A percentile compares a stretch with the other conserved stretches of the same genome.
Conservation (phyloP, 2,888 invertebrate species). For the Nemotelus nigrinus region DNA sequence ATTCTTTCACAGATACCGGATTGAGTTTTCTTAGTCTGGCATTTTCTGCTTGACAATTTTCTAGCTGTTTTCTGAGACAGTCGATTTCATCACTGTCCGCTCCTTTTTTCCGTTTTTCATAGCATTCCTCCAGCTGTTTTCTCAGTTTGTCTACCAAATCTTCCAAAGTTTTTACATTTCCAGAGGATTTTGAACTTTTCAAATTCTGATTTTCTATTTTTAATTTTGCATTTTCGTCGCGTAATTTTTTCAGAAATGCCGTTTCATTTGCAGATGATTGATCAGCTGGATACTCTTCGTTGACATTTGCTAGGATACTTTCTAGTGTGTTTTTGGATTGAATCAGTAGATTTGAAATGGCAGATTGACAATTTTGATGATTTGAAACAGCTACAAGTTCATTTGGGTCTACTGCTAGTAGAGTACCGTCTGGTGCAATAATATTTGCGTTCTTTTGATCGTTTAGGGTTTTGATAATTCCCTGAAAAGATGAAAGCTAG, state of each 20-base stretch:
- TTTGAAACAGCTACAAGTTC: background rate
- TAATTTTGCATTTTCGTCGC: constrained; percentile 1
- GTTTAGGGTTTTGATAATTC: constrained; percentile 21
- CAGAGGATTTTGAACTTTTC: background rate
- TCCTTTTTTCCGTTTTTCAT: background rate
- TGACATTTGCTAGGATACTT: constrained; percentile 11
- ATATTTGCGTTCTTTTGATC: background rate
- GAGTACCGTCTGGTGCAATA: background rate
- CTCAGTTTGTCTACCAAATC: background rate
- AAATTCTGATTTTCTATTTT: background rate
- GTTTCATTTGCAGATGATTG: background rate
- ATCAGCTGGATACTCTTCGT: background rate
- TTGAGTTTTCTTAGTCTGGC: background rate
- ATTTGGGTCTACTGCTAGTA: too few species aligned
- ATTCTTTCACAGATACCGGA: background rate
- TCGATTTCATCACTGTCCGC: background rate
- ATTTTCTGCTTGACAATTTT: constrained; percentile 25
- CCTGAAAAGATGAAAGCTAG: background rate
- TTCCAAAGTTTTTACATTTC: background rate
- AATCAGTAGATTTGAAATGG: constrained; percentile 15
- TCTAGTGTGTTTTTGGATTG: constrained; percentile 29
- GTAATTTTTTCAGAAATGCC: background rate
- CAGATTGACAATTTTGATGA: constrained; percentile 7
- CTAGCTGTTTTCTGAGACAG: background rate
- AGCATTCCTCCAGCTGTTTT: constrained; percentile 5